A percentile compares a stretch with the other conserved stretches of the same genome.
Evolutionary conservation across 2,797 vertebrate species (phyloP).

Genomic region (Babyrousa celebensis): DNA sequence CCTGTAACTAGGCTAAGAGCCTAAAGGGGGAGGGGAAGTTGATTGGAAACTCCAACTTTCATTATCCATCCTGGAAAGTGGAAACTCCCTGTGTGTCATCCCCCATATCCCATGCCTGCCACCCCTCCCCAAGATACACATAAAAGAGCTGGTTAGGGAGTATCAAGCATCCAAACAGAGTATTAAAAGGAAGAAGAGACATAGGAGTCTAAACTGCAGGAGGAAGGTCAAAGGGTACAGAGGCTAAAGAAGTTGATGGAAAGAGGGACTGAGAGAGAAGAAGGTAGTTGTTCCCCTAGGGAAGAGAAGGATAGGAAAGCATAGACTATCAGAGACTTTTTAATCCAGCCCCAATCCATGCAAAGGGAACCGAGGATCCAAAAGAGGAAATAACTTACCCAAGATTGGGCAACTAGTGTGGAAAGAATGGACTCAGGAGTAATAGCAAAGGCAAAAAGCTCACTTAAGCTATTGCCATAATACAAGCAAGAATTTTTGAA

Average conservation of each 20-base stretch:
- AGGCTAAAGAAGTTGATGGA: neutral
- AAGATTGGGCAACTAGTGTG: neutral
- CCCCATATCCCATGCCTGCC: neutral
- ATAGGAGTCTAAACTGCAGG: neutral
- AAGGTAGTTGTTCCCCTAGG: neutral
- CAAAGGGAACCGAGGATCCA: constrained; percentile 7
- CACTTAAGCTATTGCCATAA: constrained; percentile 24
- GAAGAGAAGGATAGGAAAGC: neutral
- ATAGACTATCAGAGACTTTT: neutral
- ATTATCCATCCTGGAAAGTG: constrained; percentile 6
- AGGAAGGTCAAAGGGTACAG: neutral
- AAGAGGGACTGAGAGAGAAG: neutral
- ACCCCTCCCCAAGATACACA: neutral
- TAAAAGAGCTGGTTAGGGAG: neutral
- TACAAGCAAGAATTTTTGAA: constrained; percentile 39
- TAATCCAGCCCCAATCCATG: neutral
- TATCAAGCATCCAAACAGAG: constrained; percentile 28
- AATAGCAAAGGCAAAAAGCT: neutral
- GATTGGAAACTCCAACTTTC: constrained; percentile 60
- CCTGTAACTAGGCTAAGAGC: constrained; percentile 18
- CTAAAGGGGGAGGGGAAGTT: constrained; percentile 42
- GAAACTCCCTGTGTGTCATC: constrained; percentile 69
- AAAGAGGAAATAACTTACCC: constrained; percentile 61
- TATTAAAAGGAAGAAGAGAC: constrained; percentile 29
- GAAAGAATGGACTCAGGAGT: constrained; percentile 5